Base-by-base conservation (phyloP, 2,797 vertebrate species). In the Clarias platycephalus region DNA sequence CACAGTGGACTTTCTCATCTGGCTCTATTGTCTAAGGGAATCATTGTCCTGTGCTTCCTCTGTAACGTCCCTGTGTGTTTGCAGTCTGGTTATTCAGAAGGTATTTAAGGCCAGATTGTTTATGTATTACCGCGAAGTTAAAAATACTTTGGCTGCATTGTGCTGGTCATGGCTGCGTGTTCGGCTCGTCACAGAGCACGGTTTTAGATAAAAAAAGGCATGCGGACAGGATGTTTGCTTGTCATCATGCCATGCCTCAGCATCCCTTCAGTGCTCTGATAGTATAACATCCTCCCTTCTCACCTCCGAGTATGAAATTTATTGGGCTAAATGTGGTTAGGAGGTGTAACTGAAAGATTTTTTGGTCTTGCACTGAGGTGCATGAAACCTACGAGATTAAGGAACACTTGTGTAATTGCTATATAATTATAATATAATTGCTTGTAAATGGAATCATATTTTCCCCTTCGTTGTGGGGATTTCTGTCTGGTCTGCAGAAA, bases 91-190 rank as follows among this genome's bases (percentile, higher is more conserved):
- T 76, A 74, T 79, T 87, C 83, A 83, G 85, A 81, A 86, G 64
- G 84, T 86, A 85, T 87, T 86, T 82, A 87, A 85, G 86, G 70
- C 70, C 34, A 82, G 81, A 87, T 88, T 90, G 91, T 89, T 88
- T 78, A 53, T 92, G 92, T 93, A 93, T 93, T 92, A 91, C 91
- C 89, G 53, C 28, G 83, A 68, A 53, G 89, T 92, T 94, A 93
- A 92, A 93, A 93, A 94, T 94, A 93, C 82, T 85, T 86, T 1
- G 26, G 5, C 28, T 81, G 82, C 82, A 85, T 72, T 84, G 75
- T 75, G 77, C 77, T 83, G 20, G 76, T 34, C 62, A 13, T 34
- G 34, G 60, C 71, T 67, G 44, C 72, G 8, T 57, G 81, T 28
- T 31, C 72, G 57, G 81, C 81, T 71, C 16, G 22, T n/a, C 8